Conservation (phyloP, 2,797 vertebrate genomes). For the Rhinichthys osculus region DNA sequence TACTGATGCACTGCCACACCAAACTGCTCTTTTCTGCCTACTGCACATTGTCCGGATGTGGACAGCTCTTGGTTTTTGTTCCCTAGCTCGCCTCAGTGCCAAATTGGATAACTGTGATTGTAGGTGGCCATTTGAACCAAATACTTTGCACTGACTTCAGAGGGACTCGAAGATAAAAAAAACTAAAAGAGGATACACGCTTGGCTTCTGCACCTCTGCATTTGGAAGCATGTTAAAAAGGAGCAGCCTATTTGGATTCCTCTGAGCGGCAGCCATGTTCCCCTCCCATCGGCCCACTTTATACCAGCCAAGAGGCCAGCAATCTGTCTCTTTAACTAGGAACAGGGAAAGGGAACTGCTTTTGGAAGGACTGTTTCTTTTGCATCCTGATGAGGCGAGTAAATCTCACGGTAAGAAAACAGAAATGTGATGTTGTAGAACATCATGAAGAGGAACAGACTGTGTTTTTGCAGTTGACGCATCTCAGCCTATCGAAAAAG, state of each 20-base stretch:
- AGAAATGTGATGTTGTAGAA: slow-evolving; percentile 44
- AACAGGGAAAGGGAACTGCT: slow-evolving; percentile 34
- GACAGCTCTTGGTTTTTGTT: not conserved
- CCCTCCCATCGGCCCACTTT: slow-evolving; percentile 53
- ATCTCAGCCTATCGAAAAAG: slow-evolving; percentile 16
- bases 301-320: slow-evolving; percentile 52
- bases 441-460: slow-evolving; percentile 25
- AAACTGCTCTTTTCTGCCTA: not conserved
- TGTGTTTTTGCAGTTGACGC: slow-evolving; percentile 20
- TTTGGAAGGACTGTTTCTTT: slow-evolving; percentile 42
- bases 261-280: slow-evolving; percentile 26
- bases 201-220: slow-evolving; percentile 36
- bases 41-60: slow-evolving; percentile 15
- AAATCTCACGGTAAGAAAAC: slow-evolving; percentile 44
- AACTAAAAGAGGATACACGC: slow-evolving; percentile 27
- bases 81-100: not conserved
- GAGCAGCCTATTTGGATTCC: slow-evolving; percentile 22
- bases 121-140: slow-evolving; percentile 28
- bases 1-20: not conserved
- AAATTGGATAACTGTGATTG: slow-evolving; percentile 37
- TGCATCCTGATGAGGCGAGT: slow-evolving; percentile 49
- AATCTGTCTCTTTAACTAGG: slow-evolving; percentile 58
- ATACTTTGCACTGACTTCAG: slow-evolving; percentile 12
- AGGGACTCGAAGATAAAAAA: not conserved
- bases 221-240: slow-evolving; percentile 47